Percentiles rank a stretch among this genome's conserved stretches.
These are phyloP conservation scores for Athalia cordata DNA, from an alignment of 2,888 invertebrate species.

Conservation along the genomic window DNA sequence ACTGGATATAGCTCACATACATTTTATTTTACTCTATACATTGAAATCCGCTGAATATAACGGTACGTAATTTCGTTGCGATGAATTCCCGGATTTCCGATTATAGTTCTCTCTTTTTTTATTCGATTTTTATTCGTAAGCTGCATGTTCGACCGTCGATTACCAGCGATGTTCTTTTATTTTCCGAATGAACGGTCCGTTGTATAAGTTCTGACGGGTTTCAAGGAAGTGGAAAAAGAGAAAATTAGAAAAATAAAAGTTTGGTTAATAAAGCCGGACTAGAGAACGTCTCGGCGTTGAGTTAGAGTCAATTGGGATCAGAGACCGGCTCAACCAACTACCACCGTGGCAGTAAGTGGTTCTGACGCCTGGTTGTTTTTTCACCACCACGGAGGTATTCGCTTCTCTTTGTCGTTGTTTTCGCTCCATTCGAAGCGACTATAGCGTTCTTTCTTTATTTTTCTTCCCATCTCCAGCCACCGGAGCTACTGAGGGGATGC, in stretches of 20 bases:
- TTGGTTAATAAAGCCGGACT: slow-evolving; percentile 21
- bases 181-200: neutral
- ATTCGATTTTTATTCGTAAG: too few relatives aligned
- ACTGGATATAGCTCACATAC: too few relatives aligned
- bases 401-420: slow-evolving; percentile 23
- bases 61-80: too few relatives aligned
- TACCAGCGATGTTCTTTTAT: too few relatives aligned
- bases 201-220: neutral
- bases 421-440: slow-evolving; percentile 33
- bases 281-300: slow-evolving; percentile 25
- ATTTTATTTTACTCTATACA: too few relatives aligned
- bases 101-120: too few relatives aligned
- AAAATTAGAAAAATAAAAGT: slow-evolving; percentile 3
- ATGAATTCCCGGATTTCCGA: too few relatives aligned
- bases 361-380: slow-evolving; percentile 42
- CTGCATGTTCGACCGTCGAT: too few relatives aligned
- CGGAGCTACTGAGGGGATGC: slow-evolving; percentile 1
- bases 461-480: neutral
- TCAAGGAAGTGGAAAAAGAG: neutral
- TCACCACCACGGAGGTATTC: neutral
- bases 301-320: slow-evolving; percentile 44
- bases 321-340: slow-evolving; percentile 38
- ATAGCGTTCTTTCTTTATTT: slow-evolving; percentile 21
- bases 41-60: too few relatives aligned
- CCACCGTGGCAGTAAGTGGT: slow-evolving; percentile 30